These are phyloP conservation scores for Dasysyrphus albostriatus DNA, from an alignment of 2,888 invertebrate species.

Conservation along the genomic window DNA sequence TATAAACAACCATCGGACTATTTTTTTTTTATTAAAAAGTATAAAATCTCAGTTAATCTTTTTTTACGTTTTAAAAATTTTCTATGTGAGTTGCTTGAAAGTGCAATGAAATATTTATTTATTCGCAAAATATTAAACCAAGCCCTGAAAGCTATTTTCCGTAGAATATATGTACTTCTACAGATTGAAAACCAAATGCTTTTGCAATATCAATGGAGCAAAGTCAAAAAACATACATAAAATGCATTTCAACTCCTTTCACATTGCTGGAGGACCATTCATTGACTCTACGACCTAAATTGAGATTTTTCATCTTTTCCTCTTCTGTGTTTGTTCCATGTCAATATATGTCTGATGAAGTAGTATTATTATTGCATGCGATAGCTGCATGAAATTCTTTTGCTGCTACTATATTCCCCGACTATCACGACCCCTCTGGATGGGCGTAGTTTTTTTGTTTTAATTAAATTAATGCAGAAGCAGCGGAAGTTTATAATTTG, in stretches of 20 bases:
- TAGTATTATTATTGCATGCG: slow-evolving; percentile 36
- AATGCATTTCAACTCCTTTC: slow-evolving; percentile 10
- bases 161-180: background rate
- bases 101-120: background rate
- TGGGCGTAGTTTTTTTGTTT: slow-evolving; percentile 53
- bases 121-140: background rate
- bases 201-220: slow-evolving; percentile 15
- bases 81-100: background rate
- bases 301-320: slow-evolving; percentile 34
- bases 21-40: no score
- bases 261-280: slow-evolving; percentile 46
- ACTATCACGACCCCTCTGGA: background rate
- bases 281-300: slow-evolving; percentile 67
- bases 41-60: background rate
- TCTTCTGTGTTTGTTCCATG: slow-evolving; percentile 31
- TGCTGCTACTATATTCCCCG: background rate
- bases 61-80: background rate
- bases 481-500: slow-evolving; percentile 67
- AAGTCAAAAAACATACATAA: background rate
- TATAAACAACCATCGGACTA: no score
- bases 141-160: background rate
- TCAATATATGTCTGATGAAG: slow-evolving; percentile 60
- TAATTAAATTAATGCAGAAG: slow-evolving; percentile 69
- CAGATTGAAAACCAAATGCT: background rate
- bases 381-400: slow-evolving; percentile 17